A percentile compares a stretch with the other conserved stretches of the same genome.
Conservation (phyloP, 2,113 vertebrate species). For the Sebastes fasciatus region DNA sequence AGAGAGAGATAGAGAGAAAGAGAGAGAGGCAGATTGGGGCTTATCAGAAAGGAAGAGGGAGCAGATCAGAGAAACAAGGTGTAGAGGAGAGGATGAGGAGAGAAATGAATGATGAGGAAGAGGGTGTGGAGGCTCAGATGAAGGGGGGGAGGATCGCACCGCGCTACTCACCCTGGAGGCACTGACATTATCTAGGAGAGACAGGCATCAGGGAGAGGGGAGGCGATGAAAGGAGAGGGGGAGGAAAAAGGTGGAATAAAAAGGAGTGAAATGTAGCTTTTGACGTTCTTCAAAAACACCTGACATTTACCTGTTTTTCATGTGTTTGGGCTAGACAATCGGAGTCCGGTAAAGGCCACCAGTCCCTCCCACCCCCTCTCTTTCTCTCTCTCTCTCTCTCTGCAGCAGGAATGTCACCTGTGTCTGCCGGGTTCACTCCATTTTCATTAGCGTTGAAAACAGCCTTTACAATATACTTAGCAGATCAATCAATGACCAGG, state of each 20-base stretch:
- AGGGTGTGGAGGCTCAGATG: conserved; percentile 37
- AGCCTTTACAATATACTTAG: conserved; percentile 25
- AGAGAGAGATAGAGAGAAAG: conserved; percentile 19
- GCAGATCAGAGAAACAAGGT: conserved; percentile 59
- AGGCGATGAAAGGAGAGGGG: conserved; percentile 53
- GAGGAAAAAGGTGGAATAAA: conserved; percentile 63
- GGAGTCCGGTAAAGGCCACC: conserved; percentile 72
- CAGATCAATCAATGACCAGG: conserved; percentile 14
- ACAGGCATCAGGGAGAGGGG: conserved; percentile 52
- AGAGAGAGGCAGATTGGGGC: conserved; percentile 20
- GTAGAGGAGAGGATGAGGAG: conserved; percentile 49
- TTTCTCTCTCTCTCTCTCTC: conserved; percentile 4
- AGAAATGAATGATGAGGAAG: conserved; percentile 47
- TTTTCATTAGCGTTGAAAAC: conserved; percentile 42
- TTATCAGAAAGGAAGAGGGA: conserved; percentile 48
- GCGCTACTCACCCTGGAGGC: conserved; percentile 62
- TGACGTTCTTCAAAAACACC: conserved; percentile 70
- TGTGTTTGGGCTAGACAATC: conserved; percentile 54
- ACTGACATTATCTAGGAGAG: conserved; percentile 76
- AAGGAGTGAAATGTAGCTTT: conserved; percentile 74
- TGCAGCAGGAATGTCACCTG: conserved; percentile 49
- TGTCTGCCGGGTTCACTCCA: conserved; percentile 38
- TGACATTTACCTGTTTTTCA: conserved; percentile 77
- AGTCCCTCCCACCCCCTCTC: background rate
- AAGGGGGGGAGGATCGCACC: conserved; percentile 53